phyloP scores from a whole-genome alignment of 2,888 invertebrate genomes.

The Melitaea athalia region DNA sequence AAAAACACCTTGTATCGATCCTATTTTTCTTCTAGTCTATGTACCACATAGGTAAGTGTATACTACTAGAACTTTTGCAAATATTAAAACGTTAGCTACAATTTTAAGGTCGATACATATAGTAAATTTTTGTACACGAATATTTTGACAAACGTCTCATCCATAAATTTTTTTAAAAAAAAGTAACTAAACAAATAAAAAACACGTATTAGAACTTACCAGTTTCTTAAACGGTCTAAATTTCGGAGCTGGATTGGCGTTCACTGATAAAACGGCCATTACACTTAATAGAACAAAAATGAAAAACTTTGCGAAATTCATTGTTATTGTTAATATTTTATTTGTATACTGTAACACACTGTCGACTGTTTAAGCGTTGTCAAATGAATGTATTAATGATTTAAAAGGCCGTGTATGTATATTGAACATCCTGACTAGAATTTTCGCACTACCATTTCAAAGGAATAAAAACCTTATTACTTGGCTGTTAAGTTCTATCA shows the following conservation, averaged over 20 bases:
- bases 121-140: too few relatives aligned
- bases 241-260: slow-evolving; percentile 44
- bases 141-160: too few relatives aligned
- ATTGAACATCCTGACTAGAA: background rate
- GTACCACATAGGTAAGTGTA: too few relatives aligned
- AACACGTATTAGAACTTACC: slow-evolving; percentile 36
- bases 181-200: too few relatives aligned
- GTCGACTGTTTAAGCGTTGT: background rate
- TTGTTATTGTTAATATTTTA: slow-evolving; percentile 38
- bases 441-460: background rate
- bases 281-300: slow-evolving; percentile 46
- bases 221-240: slow-evolving; percentile 51
- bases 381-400: slow-evolving; percentile 11
- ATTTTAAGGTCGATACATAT: too few relatives aligned
- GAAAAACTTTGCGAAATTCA: slow-evolving; percentile 51
- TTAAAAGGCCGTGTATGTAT: slow-evolving; percentile 19
- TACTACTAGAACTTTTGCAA: too few relatives aligned
- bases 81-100: too few relatives aligned
- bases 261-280: slow-evolving; percentile 39
- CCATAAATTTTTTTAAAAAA: too few relatives aligned
- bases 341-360: background rate
- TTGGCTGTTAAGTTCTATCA: background rate
- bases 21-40: too few relatives aligned
- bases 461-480: background rate
- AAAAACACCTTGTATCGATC: too few relatives aligned